These are phyloP conservation scores for Ostrea denselamellosa DNA, from an alignment of 1,140 invertebrate genomes.

Conservation along the genomic window DNA sequence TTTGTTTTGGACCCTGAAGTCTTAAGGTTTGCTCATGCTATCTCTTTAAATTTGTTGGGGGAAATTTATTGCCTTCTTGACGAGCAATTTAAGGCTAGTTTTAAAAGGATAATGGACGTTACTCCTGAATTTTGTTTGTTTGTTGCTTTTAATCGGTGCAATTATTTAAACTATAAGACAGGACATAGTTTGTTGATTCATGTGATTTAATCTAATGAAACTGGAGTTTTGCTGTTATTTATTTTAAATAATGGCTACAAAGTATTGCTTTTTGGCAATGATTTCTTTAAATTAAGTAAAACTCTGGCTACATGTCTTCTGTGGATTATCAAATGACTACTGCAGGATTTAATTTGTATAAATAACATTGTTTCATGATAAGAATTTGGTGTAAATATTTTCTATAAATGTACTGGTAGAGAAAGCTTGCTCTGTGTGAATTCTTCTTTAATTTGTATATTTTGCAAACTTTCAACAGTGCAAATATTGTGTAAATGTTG, in stretches of 20 bases:
- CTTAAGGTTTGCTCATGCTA: not conserved
- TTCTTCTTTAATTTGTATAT: not conserved
- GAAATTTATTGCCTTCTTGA: conserved; percentile 31
- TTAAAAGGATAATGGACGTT: conserved; percentile 14
- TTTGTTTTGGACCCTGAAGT: not conserved
- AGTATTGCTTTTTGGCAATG: not conserved
- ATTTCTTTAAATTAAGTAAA: not conserved
- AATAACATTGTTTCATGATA: not conserved
- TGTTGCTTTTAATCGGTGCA: conserved; percentile 13
- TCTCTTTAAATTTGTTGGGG: conserved; percentile 35
- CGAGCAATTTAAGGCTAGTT: conserved; percentile 11
- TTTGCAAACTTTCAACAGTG: not conserved
- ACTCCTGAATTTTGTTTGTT: conserved; percentile 16
- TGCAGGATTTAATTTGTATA: not conserved
- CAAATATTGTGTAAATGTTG: not conserved
- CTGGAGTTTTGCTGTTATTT: not conserved
- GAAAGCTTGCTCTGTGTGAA: not conserved
- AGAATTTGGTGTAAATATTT: too few species aligned
- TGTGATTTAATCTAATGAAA: not conserved
- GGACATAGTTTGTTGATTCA: not conserved
- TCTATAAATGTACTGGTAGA: not conserved
- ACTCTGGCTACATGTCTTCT: not conserved
- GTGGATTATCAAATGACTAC: not conserved
- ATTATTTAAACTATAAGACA: not conserved
- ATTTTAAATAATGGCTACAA: not conserved